These are phyloP conservation scores for Pogonocichla stellata DNA, from an alignment of 2,113 vertebrate genomes.

Conservation along the genomic window DNA sequence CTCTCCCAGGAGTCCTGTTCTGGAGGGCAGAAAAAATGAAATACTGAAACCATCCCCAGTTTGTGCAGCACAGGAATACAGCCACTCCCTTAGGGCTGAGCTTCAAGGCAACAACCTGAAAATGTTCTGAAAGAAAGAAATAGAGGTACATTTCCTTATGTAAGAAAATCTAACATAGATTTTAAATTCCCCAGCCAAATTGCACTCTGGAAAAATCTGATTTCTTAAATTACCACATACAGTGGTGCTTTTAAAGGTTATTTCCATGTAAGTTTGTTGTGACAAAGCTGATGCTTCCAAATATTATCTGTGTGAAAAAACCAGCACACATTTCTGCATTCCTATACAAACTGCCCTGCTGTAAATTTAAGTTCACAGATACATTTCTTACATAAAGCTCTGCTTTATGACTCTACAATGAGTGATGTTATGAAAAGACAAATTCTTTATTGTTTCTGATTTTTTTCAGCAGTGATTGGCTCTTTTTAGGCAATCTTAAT, in stretches of 20 bases:
- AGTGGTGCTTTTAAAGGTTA: background rate
- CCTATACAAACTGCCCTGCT: background rate
- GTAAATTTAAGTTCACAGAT: background rate
- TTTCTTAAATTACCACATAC: background rate
- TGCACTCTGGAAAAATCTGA: background rate
- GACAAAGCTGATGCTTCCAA: background rate
- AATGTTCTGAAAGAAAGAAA: background rate
- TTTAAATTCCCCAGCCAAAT: background rate
- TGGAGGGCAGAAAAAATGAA: background rate
- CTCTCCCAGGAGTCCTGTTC: background rate
- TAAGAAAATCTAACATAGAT: background rate
- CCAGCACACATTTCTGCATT: fast-evolving
- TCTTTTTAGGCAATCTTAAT: background rate
- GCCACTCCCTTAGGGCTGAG: background rate
- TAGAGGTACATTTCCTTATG: background rate
- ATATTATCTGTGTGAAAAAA: background rate
- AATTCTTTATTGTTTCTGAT: background rate
- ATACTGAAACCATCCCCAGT: background rate
- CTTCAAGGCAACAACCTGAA: background rate
- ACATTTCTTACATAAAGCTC: background rate
- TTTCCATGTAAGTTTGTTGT: background rate
- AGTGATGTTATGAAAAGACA: background rate
- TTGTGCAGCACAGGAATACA: background rate
- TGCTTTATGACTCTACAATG: background rate
- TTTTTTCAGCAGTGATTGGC: background rate